A percentile compares a stretch with the other conserved stretches of the same genome.
phyloP scores from a whole-genome alignment of 53 echinoderm and acorn worm genomes.

The Arbacia lixula region DNA sequence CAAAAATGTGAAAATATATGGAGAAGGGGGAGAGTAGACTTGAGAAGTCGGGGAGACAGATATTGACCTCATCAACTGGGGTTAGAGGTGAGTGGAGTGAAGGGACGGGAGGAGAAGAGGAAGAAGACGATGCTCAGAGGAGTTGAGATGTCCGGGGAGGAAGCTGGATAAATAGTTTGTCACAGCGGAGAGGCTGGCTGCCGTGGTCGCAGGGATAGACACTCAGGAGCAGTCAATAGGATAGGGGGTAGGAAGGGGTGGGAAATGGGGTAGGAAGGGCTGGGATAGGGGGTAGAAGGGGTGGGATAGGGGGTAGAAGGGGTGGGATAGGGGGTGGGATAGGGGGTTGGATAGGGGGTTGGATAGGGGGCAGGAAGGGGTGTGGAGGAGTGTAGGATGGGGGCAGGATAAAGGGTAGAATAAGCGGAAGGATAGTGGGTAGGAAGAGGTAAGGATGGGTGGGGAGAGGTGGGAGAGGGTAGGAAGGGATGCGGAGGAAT shows the following conservation, averaged over 20 bases:
- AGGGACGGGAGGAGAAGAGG: background rate
- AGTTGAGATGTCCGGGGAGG: background rate
- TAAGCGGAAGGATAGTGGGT: no score
- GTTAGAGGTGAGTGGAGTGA: no score
- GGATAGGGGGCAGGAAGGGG: background rate
- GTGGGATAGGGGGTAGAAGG: background rate
- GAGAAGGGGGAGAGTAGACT: no score
- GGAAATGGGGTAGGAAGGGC: background rate
- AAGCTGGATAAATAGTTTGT: background rate
- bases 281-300: background rate
- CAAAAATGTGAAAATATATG: no score
- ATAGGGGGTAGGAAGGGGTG: background rate
- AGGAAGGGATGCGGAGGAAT: background rate
- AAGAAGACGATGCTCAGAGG: background rate
- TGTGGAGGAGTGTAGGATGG: background rate
- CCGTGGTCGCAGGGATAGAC: no score
- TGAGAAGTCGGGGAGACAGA: no score
- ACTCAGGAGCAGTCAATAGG: no score
- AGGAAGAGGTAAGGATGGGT: background rate
- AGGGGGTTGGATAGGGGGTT: background rate
- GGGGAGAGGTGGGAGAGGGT: background rate
- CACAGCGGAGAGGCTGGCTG: no score
- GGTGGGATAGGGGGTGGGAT: no score
- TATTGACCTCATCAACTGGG: no score
- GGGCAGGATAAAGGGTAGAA: background rate